Evolutionary conservation across 2,113 vertebrate species (phyloP), one percentile per base, ranked within the genome.

Genomic region (Sclerurus mexicanus): DNA sequence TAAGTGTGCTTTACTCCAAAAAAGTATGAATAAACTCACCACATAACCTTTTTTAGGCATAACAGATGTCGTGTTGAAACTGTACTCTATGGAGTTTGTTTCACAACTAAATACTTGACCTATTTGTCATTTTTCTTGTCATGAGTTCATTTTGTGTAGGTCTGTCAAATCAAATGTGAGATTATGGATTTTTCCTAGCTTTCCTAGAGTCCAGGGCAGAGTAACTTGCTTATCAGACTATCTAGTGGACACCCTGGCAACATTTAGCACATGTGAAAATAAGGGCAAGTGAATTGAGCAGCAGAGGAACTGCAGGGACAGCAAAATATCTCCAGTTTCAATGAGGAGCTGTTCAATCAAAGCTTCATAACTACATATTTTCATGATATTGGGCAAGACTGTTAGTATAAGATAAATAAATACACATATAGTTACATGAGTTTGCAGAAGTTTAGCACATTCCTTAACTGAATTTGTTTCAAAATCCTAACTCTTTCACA

Each of bases 51-150:
- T 92, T 83, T 85, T 89, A 50, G 76, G 64, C 8, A 31, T 68
- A 90, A 33, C 64, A 94, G 80, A 85, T 95, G 56, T 59, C 81
- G 58, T 49, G 44, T 66, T 78, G 72, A 72, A 90, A 63, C 22
- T 78, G 7, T 84, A 31, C 66, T 40, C 90, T 21, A 17, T 40
- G 22, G 79, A 75, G 68, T 94, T 90, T 81, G 47, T 90, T 84
- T 89, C 69, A 58, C 44, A 88, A 74, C 62, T 84, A 93, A 47
- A 73, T 92, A 74, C 35, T 7, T 93, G 83, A 84, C 69, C 83
- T 94, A 3, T 90, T 94, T 94, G 76, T 95, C 88, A 71, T 95
- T 86, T 84, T 93, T 84, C 35, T 42, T 93, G 85, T 77, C 90
- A 75, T 4, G 2, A 72, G 59, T 71, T 87, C 40, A 28, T 40